Evolutionary conservation across 2,888 invertebrate species (phyloP), one percentile per base, ranked within the genome.

Genomic region (Sthenelais limicola): DNA sequence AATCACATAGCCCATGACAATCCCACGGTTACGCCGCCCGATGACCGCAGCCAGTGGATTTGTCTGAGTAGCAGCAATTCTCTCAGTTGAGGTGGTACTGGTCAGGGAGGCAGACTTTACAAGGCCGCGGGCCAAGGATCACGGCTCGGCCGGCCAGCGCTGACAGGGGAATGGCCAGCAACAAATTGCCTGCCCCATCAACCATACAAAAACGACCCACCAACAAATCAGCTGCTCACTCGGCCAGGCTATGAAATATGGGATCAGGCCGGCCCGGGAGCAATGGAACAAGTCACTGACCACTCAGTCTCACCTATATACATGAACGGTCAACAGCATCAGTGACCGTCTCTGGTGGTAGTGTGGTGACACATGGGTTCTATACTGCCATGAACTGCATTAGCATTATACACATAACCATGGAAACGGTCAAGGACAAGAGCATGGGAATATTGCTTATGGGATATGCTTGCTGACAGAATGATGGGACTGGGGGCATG

Each of bases 141-240:
- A 62, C 21, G 38, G 62, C 62, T 43, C 15, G 38, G 33, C n/a
- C 62, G 4, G 15, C 62, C 62, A 35, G 18, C 38, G 38, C 24
- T 38, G 62, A 62, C 62, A 62, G n/a, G 62, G 62, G 38, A 62
- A 62, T 38, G 62, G 62, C 38, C 62, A 38, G 38, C 62, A 62
- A 62, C 62, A 62, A 62, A 62, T 62, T 62, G 62, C 62, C 24
- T 62, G 62, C 62, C 62, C 35, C 62, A 62, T 62, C 62, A 62
- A 4, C 62, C 62, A 62, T 62, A 43, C 62, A 62, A 15, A 62
- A 62, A 35, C 26, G 62, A 43, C 38, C 62, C 38, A 28, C 24
- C 62, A 35, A 62, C 62, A 62, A 62, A 62, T 62, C 62, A 62
- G 62, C 62, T 62, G 38, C 62, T 26, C 35, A 62, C 21, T 21